A percentile compares a stretch with the other conserved stretches of the same genome.
These are phyloP conservation scores for Drosophila diplacantha DNA, from an alignment of 2,888 invertebrate species.

Conservation along the genomic window DNA sequence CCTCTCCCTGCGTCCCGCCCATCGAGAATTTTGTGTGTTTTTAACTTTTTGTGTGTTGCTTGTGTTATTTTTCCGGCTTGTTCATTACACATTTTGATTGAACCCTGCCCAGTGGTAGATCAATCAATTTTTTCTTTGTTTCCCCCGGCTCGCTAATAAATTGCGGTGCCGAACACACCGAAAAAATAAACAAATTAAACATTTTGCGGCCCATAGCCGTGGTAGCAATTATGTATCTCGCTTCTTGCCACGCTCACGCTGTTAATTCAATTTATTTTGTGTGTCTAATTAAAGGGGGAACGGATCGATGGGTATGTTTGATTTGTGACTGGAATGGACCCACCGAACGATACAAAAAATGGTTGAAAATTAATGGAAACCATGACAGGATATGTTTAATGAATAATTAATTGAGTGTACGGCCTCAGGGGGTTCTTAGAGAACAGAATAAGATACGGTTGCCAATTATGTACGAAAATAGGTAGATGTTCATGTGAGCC, in stretches of 20 bases:
- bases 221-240: conserved; percentile 59
- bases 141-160: conserved; percentile 60
- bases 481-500: background rate
- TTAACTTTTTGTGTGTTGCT: conserved; percentile 24
- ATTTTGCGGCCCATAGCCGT: conserved; percentile 39
- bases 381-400: conserved; percentile 35
- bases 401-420: conserved; percentile 34
- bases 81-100: conserved; percentile 71
- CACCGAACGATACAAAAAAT: conserved; percentile 2
- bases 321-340: conserved; percentile 46
- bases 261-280: conserved; percentile 65
- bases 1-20: conserved; percentile 13
- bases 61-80: conserved; percentile 65
- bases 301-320: conserved; percentile 41
- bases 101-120: conserved; percentile 57
- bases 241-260: conserved; percentile 44
- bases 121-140: conserved; percentile 59
- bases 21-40: conserved; percentile 28
- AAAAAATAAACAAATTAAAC: conserved; percentile 60
- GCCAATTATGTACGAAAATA: conserved; percentile 6
- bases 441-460: conserved; percentile 7
- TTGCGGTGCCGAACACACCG: conserved; percentile 35
- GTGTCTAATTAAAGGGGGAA: conserved; percentile 45
- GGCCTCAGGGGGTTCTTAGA: background rate
- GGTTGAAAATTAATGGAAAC: conserved; percentile 28